Evolutionary conservation across 1,140 invertebrate genomes (phyloP).

Genomic region (Drosophila guanche): DNA sequence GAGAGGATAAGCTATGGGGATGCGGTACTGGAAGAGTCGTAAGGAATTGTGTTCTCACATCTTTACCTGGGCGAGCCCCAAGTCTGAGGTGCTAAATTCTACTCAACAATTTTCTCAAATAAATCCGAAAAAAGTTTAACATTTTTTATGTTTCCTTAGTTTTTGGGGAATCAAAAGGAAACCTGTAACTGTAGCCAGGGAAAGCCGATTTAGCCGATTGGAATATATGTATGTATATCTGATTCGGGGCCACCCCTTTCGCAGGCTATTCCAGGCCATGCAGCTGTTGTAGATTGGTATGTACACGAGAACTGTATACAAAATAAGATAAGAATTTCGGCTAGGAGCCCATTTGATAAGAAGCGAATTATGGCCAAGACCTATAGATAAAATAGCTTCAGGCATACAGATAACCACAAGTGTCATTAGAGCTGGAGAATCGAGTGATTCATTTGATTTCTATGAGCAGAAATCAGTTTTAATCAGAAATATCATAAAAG

Average conservation of each 20-base stretch:
- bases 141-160: constrained; percentile 14
- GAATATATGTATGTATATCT: background rate
- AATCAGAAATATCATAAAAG: constrained; percentile 2
- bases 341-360: background rate
- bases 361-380: background rate
- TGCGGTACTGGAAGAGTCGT: background rate
- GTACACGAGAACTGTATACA: background rate
- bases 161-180: background rate
- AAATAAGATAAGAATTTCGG: constrained; percentile 22
- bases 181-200: background rate
- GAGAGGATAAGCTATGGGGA: constrained; percentile 9
- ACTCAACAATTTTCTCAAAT: constrained; percentile 28
- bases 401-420: constrained; percentile 4
- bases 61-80: background rate
- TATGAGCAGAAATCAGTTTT: background rate
- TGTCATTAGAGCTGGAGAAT: background rate
- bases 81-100: constrained; percentile 11
- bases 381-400: constrained; percentile 1
- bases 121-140: constrained; percentile 12
- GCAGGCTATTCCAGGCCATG: too few relatives aligned
- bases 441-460: constrained; percentile 8
- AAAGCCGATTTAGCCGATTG: too few relatives aligned
- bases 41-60: constrained; percentile 8
- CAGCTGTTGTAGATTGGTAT: too few relatives aligned
- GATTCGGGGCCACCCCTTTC: background rate